Percentiles rank a stretch among this genome's conserved stretches.
Evolutionary conservation across 2,113 vertebrate species (phyloP).

Genomic region (Ailurus styani): DNA sequence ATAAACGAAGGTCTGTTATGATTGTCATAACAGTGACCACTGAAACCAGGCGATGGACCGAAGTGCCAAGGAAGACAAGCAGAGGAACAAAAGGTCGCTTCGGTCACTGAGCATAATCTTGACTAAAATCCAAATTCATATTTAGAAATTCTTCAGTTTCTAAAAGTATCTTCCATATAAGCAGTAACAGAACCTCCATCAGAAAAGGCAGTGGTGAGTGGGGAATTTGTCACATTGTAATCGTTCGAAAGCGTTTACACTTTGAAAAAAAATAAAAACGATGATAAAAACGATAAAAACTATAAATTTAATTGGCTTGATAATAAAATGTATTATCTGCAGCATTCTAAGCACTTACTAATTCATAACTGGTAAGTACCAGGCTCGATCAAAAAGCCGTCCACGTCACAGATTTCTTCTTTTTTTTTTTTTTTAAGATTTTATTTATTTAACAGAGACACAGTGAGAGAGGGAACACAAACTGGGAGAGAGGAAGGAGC

Average conservation of each 20-base stretch:
- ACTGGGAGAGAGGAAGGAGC: no score
- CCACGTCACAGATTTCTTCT: constrained; percentile 25
- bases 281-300: constrained; percentile 22
- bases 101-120: not conserved
- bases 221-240: not conserved
- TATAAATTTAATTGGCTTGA: constrained; percentile 7
- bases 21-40: not conserved
- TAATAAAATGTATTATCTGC: not conserved
- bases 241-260: not conserved
- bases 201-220: not conserved
- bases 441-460: no score
- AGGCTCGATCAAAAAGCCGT: not conserved
- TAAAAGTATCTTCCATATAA: not conserved
- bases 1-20: not conserved
- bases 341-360: constrained; percentile 3
- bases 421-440: no score
- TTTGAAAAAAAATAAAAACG: no score
- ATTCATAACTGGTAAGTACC: not conserved
- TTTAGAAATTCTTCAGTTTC: not conserved
- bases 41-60: not conserved
- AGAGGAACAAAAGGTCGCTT: not conserved
- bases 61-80: not conserved
- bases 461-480: no score
- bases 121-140: not conserved
- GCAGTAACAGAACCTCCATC: not conserved